Base-by-base conservation (phyloP, 2,888 invertebrate genomes). In the Cantharis flavilabris region DNA sequence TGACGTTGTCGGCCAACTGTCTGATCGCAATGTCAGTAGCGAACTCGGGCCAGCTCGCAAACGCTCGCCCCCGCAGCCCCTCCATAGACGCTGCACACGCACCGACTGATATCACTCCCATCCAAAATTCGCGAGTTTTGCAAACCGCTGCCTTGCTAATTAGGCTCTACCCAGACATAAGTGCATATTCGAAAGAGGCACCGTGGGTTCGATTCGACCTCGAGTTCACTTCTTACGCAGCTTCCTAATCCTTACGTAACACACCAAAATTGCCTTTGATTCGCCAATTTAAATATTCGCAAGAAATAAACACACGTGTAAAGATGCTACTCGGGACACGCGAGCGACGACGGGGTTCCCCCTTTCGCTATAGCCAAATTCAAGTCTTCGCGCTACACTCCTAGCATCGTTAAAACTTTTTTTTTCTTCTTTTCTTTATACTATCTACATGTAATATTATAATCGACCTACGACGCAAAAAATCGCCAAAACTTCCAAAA, bases 1-100 rank as follows among this genome's bases (percentile, higher is more conserved):
- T 89, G 89, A 89, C 89, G 89, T 89, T 88, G 89, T 89, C 90
- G 89, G 89, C 89, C 89, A 89, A 89, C 89, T 89, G 89, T 89
- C 89, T 89, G 88, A 84, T 80, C 82, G 84, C 83, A 83, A 82
- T 87, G 88, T 87, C 89, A 88, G 88, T 87, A 88, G 87, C 87
- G 88, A 88, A 88, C 89, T 83, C 84, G 84, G 83, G 83, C 82
- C 80, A 70, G 79, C 81, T 83, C 83, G 83, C 84, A 77, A 82
- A 78, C 79, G 77, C 80, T 81, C 83, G 82, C 83, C 84, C 83
- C 82, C 83, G 81, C 83, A 83, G 78, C 82, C 83, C 84, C 83
- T 82, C 84, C 82, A 81, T 80, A 76, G 79, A 77, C 80, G 75
- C 72, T 81, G 81, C 82, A 81, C 82, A 82, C 83, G 82, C 83